Evolutionary conservation across 2,888 invertebrate genomes (phyloP).

Genomic region (Drosophila kambysellisi): DNA sequence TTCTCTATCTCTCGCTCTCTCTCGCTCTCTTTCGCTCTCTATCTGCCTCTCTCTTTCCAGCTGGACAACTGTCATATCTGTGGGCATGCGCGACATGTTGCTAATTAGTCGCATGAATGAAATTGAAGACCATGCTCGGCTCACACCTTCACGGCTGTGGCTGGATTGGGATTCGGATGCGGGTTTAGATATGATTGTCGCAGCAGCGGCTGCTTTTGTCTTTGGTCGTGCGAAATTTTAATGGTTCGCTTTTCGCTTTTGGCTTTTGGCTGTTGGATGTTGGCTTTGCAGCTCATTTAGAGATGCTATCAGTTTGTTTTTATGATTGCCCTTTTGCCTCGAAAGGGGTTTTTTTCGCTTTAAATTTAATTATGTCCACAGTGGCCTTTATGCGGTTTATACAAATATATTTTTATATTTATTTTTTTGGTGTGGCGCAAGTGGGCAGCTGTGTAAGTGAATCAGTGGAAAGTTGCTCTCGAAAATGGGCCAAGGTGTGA

Average conservation of each 20-base stretch:
- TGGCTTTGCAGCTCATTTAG: slow-evolving; percentile 30
- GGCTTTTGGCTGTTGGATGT: neutral
- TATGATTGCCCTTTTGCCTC: slow-evolving; percentile 68
- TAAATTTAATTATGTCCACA: slow-evolving; percentile 63
- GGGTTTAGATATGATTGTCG: slow-evolving; percentile 24
- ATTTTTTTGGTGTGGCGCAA: slow-evolving; percentile 8
- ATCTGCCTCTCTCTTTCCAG: slow-evolving; percentile 9
- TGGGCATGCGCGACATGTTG: slow-evolving; percentile 82
- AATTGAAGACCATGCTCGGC: slow-evolving; percentile 80
- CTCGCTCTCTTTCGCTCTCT: neutral
- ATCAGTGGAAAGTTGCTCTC: slow-evolving; percentile 48
- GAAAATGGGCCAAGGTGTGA: slow-evolving; percentile 43
- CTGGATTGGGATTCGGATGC: slow-evolving; percentile 38
- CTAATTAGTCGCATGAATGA: slow-evolving; percentile 84
- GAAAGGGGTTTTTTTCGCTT: slow-evolving; percentile 47
- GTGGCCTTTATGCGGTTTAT: slow-evolving; percentile 16
- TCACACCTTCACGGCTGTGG: slow-evolving; percentile 75
- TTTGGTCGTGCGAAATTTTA: slow-evolving; percentile 78
- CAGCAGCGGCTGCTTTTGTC: slow-evolving; percentile 62
- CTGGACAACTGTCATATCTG: slow-evolving; percentile 58
- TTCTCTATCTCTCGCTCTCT: no score
- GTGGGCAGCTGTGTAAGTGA: slow-evolving; percentile 40
- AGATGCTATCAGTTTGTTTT: slow-evolving; percentile 68
- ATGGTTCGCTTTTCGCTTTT: slow-evolving; percentile 63
- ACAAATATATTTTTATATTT: neutral